Evolutionary conservation across 2,888 invertebrate species (phyloP).

Genomic region (Eubasilissa splendida): DNA sequence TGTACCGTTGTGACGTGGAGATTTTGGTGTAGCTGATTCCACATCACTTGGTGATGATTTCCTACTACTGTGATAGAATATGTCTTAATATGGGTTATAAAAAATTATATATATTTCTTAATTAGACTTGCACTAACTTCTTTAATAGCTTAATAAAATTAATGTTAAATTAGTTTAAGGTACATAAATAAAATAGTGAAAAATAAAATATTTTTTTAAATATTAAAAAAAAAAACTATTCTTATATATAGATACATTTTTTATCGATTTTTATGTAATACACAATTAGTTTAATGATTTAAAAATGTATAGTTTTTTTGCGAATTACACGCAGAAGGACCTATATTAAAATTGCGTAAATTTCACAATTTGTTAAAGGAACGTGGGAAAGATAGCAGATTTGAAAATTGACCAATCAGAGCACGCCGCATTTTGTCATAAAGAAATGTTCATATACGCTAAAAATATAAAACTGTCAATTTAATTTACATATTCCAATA

Average conservation of each 20-base stretch:
- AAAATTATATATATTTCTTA: not conserved
- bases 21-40: not conserved
- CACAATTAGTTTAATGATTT: not conserved
- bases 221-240: not conserved
- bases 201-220: not conserved
- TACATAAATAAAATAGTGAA: not conserved
- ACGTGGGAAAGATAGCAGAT: not conserved
- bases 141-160: not conserved
- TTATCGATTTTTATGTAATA: no score
- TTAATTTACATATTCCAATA: no score
- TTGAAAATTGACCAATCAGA: slow-evolving; percentile 13
- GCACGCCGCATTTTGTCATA: not conserved
- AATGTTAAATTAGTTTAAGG: not conserved
- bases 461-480: not conserved
- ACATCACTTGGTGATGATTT: slow-evolving; percentile 1
- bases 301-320: not conserved
- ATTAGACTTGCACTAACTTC: not conserved
- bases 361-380: not conserved
- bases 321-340: not conserved
- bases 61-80: not conserved
- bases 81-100: not conserved
- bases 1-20: slow-evolving; percentile 19
- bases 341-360: not conserved
- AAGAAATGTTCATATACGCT: not conserved
- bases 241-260: not conserved